These are phyloP conservation scores for Delia radicum DNA, from an alignment of 1,140 invertebrate species.

Conservation along the genomic window DNA sequence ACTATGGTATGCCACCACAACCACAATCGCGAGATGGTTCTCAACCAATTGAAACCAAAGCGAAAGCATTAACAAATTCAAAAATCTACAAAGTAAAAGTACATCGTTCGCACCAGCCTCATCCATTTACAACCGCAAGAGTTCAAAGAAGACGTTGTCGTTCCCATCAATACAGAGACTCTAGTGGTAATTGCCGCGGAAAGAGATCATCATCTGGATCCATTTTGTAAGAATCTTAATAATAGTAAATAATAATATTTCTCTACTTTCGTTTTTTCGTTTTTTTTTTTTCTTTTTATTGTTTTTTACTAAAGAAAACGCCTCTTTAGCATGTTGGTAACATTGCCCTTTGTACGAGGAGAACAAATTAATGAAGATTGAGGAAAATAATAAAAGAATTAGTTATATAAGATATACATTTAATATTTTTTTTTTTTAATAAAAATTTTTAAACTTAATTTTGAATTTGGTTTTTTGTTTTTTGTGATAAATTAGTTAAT, in stretches of 20 bases:
- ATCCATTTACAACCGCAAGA: constrained; percentile 2
- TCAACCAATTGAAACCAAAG: background rate
- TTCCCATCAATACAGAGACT: constrained; percentile 41
- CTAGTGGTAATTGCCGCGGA: constrained; percentile 40
- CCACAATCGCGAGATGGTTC: background rate
- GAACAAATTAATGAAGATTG: background rate
- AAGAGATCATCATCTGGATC: constrained; percentile 40
- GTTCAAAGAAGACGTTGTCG: constrained; percentile 34
- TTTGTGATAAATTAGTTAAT: too few species aligned
- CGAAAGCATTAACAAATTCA: constrained; percentile 29
- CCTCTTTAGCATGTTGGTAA: constrained; percentile 41
- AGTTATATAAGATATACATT: too few species aligned
- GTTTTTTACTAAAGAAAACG: constrained; percentile 37
- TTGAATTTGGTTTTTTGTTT: too few species aligned
- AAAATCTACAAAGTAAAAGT: constrained; percentile 49
- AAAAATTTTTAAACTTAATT: background rate
- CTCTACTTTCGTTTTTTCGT: background rate
- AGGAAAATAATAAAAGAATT: background rate
- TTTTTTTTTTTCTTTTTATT: constrained; percentile 16
- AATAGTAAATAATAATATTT: constrained; percentile 33
- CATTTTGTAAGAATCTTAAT: constrained; percentile 43
- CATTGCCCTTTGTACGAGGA: background rate
- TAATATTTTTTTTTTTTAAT: background rate
- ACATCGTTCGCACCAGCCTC: constrained; percentile 33
- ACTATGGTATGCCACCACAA: background rate